Conservation (phyloP, 2,797 vertebrate genomes). For the Eremophila alpestris region DNA sequence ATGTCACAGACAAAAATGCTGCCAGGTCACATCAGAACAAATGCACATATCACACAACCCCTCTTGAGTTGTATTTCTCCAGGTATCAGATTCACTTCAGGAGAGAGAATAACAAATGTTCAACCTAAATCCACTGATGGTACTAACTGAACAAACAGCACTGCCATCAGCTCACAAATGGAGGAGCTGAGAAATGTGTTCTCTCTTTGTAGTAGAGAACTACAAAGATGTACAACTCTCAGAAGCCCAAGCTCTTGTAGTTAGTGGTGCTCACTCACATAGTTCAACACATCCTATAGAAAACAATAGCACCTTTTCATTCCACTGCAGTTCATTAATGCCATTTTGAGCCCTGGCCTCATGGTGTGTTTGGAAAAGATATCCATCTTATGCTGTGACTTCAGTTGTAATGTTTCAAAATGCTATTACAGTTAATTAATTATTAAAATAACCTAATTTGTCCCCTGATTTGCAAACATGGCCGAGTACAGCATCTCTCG, state of each 20-base stretch:
- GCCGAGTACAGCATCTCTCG: neutral
- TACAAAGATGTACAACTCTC: neutral
- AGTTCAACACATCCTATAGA: neutral
- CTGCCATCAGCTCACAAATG: neutral
- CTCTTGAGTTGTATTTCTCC: neutral
- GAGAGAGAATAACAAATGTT: neutral
- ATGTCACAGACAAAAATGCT: neutral
- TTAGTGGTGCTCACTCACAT: rapidly evolving
- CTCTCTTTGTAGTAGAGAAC: neutral
- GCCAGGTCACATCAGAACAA: neutral
- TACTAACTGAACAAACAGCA: neutral
- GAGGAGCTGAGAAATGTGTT: too few relatives aligned
- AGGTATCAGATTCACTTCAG: neutral
- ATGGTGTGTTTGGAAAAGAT: neutral
- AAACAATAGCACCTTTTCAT: neutral
- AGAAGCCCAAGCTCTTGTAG: neutral
- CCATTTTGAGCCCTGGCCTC: neutral
- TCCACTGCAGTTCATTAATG: neutral
- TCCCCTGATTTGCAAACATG: neutral
- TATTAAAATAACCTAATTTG: neutral
- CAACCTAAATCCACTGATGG: neutral
- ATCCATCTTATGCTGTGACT: neutral
- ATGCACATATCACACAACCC: neutral
- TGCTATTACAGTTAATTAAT: neutral
- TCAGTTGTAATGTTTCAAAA: neutral